Percentiles rank a stretch among this genome's conserved stretches.
These are phyloP conservation scores for Ruditapes philippinarum DNA, from an alignment of 1,140 invertebrate genomes.

Conservation along the genomic window DNA sequence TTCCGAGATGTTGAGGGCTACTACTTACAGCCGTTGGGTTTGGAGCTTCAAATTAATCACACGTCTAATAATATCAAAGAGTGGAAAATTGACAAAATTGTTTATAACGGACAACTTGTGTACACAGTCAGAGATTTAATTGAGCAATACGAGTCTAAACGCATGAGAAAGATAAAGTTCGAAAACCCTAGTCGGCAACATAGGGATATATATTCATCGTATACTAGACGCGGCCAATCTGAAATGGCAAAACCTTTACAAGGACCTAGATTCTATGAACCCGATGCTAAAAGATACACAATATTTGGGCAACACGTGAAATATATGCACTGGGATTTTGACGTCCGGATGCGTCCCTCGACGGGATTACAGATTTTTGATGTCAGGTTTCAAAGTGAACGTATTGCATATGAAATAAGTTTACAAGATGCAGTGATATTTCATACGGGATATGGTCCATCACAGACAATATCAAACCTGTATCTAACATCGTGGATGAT, in stretches of 20 bases:
- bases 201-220: slow-evolving; percentile 78
- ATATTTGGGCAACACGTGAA: slow-evolving; percentile 78
- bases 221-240: slow-evolving; percentile 67
- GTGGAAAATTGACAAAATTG: slow-evolving; percentile 78
- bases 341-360: slow-evolving; percentile 76
- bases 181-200: slow-evolving; percentile 52
- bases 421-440: slow-evolving; percentile 82
- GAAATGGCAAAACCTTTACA: slow-evolving; percentile 70
- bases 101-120: slow-evolving; percentile 81
- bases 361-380: slow-evolving; percentile 82
- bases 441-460: slow-evolving; percentile 80
- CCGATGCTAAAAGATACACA: slow-evolving; percentile 79
- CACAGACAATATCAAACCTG: slow-evolving; percentile 70
- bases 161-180: slow-evolving; percentile 68
- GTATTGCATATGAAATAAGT: slow-evolving; percentile 83
- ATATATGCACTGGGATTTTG: slow-evolving; percentile 84
- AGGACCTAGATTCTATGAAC: slow-evolving; percentile 79
- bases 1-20: slow-evolving; percentile 82
- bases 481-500: slow-evolving; percentile 80
- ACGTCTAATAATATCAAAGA: slow-evolving; percentile 67
- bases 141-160: slow-evolving; percentile 68
- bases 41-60: slow-evolving; percentile 82
- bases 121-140: slow-evolving; percentile 77
- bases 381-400: slow-evolving; percentile 80
- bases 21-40: slow-evolving; percentile 79